These are phyloP conservation scores for Carterocephalus palaemon DNA, from an alignment of 2,888 invertebrate species.

Conservation along the genomic window DNA sequence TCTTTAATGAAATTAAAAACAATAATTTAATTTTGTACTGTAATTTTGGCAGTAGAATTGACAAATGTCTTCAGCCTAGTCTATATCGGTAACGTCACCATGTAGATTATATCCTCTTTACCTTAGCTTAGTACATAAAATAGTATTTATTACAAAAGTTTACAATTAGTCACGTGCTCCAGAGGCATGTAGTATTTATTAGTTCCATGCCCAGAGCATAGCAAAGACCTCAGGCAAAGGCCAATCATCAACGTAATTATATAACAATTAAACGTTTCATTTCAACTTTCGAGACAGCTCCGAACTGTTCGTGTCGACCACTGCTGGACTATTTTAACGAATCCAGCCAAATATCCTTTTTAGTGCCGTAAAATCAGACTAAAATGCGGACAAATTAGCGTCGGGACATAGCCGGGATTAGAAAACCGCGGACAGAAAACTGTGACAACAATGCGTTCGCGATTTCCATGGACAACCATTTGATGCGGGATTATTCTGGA, in stretches of 20 bases:
- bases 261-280: too few species aligned
- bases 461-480: slow-evolving; percentile 29
- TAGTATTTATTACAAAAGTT: too few species aligned
- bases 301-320: background rate
- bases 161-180: too few species aligned
- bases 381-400: slow-evolving; percentile 51
- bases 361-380: slow-evolving; percentile 26
- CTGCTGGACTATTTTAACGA: slow-evolving; percentile 15
- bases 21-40: background rate
- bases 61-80: slow-evolving; percentile 1
- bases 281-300: slow-evolving; percentile 5
- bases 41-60: slow-evolving; percentile 2
- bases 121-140: too few species aligned
- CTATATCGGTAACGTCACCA: too few species aligned
- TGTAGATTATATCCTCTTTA: too few species aligned
- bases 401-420: slow-evolving; percentile 55
- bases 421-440: slow-evolving; percentile 65
- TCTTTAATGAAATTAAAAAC: too few species aligned
- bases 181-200: too few species aligned
- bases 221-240: too few species aligned
- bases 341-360: slow-evolving; percentile 21
- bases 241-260: too few species aligned
- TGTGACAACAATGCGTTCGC: slow-evolving; percentile 40
- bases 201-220: too few species aligned
- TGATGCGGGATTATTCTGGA: slow-evolving; percentile 33